phyloP scores from a whole-genome alignment of 2,113 vertebrate genomes.

The Chlorocebus sabaeus region DNA sequence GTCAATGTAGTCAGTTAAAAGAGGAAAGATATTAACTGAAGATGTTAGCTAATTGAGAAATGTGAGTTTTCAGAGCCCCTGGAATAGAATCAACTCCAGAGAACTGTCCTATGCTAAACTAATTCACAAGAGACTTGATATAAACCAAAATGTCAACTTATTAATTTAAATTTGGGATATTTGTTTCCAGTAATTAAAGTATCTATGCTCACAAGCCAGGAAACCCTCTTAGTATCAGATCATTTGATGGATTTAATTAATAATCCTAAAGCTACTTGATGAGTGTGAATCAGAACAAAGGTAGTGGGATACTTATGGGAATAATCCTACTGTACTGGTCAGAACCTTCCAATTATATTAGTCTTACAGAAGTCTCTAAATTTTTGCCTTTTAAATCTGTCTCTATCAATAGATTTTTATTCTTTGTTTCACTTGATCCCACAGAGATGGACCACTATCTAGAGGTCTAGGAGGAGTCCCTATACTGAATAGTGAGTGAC shows the following conservation, averaged over 20 bases:
- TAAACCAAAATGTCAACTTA: slow-evolving; percentile 37
- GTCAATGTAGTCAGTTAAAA: background rate
- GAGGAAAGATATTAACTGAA: slow-evolving; percentile 34
- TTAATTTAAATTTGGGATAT: slow-evolving; percentile 21
- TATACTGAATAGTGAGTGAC: background rate
- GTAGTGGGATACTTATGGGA: background rate
- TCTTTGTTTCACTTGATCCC: background rate
- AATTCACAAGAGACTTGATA: slow-evolving; percentile 20
- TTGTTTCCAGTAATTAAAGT: slow-evolving; percentile 48
- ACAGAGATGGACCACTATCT: background rate
- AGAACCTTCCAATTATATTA: background rate
- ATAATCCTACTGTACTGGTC: background rate
- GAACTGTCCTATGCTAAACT: slow-evolving; percentile 22
- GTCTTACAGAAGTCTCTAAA: background rate
- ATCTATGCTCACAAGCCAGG: background rate
- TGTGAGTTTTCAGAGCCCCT: background rate
- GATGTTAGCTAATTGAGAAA: slow-evolving; percentile 6
- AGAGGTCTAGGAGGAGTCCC: background rate
- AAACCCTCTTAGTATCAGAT: slow-evolving; percentile 14
- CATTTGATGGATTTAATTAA: slow-evolving; percentile 29
- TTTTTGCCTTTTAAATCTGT: background rate
- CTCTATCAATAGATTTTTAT: background rate
- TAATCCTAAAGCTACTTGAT: slow-evolving; percentile 17
- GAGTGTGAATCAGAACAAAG: slow-evolving; percentile 22
- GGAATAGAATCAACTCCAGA: slow-evolving; percentile 4